phyloP scores from a whole-genome alignment of 1,140 invertebrate genomes.

The Theocolax elegans region DNA sequence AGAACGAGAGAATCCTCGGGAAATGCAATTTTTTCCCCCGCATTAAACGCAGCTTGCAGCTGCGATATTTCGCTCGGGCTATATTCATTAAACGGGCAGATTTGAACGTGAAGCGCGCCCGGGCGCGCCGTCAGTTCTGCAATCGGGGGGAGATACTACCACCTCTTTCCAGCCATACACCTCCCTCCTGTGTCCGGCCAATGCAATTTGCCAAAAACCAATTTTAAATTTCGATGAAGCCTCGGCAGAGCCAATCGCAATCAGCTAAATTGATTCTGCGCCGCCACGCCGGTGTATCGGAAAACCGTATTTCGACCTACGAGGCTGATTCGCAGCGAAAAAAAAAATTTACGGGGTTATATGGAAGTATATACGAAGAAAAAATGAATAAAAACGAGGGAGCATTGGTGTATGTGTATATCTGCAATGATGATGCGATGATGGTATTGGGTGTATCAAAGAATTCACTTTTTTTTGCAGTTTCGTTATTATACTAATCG shows the following conservation, averaged over 20 bases:
- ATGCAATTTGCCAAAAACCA: conserved; percentile 46
- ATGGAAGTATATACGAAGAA: neutral
- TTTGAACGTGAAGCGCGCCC: conserved; percentile 4
- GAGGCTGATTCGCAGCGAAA: conserved; percentile 21
- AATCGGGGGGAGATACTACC: too few relatives aligned
- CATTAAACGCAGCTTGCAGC: conserved; percentile 5
- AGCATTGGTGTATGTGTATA: neutral
- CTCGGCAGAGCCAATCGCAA: conserved; percentile 38
- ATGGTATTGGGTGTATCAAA: neutral
- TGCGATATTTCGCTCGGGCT: conserved; percentile 2
- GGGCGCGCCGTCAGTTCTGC: neutral
- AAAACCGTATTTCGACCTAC: conserved; percentile 31
- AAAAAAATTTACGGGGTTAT: neutral
- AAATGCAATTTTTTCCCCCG: neutral
- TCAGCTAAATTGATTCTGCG: conserved; percentile 43
- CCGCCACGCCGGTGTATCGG: conserved; percentile 23
- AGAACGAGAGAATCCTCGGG: neutral
- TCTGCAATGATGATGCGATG: conserved; percentile 28
- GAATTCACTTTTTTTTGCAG: too few relatives aligned
- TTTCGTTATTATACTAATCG: neutral
- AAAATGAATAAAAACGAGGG: neutral
- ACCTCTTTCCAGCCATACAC: neutral
- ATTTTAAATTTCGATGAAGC: conserved; percentile 47
- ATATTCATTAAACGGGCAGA: conserved; percentile 23
- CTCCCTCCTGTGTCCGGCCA: conserved; percentile 10